Percentiles rank a stretch among this genome's conserved stretches.
These are phyloP conservation scores for Marmota monax DNA, from an alignment of 2,113 vertebrate genomes.

Conservation along the genomic window DNA sequence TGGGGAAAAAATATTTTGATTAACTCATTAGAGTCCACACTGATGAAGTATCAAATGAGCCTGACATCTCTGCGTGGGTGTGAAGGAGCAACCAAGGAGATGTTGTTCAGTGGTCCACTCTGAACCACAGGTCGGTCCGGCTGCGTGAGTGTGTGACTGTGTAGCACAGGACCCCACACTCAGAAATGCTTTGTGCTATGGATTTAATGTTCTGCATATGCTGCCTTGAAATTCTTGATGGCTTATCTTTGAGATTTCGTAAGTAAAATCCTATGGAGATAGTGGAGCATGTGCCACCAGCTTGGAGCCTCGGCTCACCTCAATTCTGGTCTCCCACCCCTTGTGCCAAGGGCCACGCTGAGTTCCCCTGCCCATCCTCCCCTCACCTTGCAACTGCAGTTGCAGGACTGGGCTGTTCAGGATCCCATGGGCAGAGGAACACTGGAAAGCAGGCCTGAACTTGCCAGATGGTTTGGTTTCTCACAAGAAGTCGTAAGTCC, in stretches of 20 bases:
- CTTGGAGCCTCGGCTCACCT: background rate
- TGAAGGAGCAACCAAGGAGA: background rate
- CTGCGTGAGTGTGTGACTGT: rapidly evolving
- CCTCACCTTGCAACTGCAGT: background rate
- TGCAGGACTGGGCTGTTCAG: background rate
- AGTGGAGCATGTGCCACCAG: background rate
- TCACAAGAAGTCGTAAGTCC: background rate
- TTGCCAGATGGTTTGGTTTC: background rate
- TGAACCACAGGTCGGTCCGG: background rate
- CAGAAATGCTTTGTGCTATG: background rate
- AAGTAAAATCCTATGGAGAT: background rate
- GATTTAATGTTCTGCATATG: background rate
- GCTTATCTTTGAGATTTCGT: background rate
- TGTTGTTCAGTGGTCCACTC: background rate
- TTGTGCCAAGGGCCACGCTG: background rate
- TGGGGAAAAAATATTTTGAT: slow-evolving; percentile 7
- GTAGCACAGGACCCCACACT: background rate
- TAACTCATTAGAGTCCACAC: background rate
- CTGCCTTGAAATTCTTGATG: slow-evolving; percentile 38
- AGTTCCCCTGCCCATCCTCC: background rate
- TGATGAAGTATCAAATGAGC: background rate
- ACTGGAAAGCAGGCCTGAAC: background rate
- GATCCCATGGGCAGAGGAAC: background rate
- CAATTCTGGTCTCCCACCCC: background rate
- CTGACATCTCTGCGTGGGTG: background rate